These are phyloP conservation scores for Exaiptasia diaphana DNA, from an alignment of 64 coral and sea anemone genomes.

Conservation along the genomic window DNA sequence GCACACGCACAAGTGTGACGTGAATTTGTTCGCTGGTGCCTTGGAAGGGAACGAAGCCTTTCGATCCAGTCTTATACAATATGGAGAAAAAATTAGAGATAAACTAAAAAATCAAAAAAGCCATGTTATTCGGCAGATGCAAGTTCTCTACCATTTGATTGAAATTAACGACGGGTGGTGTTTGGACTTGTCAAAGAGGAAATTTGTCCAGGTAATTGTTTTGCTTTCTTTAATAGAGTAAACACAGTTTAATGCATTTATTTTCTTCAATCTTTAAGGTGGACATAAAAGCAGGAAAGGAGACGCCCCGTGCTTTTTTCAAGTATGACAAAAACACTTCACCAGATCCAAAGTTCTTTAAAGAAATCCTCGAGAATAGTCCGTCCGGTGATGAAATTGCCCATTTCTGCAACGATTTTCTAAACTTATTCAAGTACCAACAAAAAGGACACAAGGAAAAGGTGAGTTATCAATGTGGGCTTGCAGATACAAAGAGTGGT, in stretches of 20 bases:
- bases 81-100: background rate
- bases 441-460: constrained; percentile 21
- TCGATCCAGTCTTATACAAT: background rate
- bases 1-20: background rate
- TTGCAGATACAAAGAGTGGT: background rate
- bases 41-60: constrained; percentile 4
- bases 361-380: constrained; percentile 35
- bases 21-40: background rate
- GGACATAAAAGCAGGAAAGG: constrained; percentile 6
- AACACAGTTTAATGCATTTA: too few relatives aligned
- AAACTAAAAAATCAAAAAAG: background rate
- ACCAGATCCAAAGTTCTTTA: constrained; percentile 38
- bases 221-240: background rate
- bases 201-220: background rate
- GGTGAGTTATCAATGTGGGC: background rate
- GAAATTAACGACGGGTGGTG: constrained; percentile 25
- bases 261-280: too few relatives aligned
- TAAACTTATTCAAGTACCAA: constrained; percentile 15
- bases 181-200: background rate
- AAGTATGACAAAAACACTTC: background rate
- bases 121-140: background rate
- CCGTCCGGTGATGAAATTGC: background rate
- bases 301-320: constrained; percentile 10
- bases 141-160: background rate
- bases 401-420: constrained; percentile 35